Evolutionary conservation across 2,113 vertebrate species (phyloP), one percentile per base, ranked within the genome.

Genomic region (Hylia prasina): DNA sequence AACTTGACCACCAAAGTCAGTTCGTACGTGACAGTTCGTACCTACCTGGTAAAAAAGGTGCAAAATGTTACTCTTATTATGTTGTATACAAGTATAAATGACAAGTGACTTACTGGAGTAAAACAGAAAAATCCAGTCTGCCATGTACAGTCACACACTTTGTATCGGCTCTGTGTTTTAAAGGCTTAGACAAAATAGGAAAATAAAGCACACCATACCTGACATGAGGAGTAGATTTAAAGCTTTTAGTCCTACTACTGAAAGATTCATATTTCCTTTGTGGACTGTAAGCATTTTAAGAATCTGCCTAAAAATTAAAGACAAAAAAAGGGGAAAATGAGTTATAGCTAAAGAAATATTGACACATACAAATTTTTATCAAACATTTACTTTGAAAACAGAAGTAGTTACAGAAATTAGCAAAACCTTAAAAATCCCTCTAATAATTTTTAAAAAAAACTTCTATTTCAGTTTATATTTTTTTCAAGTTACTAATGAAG

Each of bases 181-280:
- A 88, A 69, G 58, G 18, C 21, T 85, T 70, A 80, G 30, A 68
- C 2, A 7, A 91, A 75, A 22, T 33, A 93, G 30, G 27, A 73
- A 93, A 94, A 45, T 64, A 56, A 94, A 87, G 28, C 33, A 63
- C 56, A 53, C 40, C 79, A 30, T 98, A 99, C 99, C 99, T 98
- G 99, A 99, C 88, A 87, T 96, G 44, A 99, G 98, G 27, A 99
- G 98, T 6, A 98, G 97, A 50, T 98, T 98, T 97, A 99, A 97
- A 27, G 98, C 97, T 97, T 98, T 97, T 24, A 99, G 97, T 61
- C 98, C 99, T 63, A 98, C 93, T 82, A 96, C 90, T 77, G 98
- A 97, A 79, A 99, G 97, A 39, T 87, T 97, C 35, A 95, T 21
- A 89, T 99, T 98, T 82, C 96, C 60, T 72, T 97, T 97, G 97